These are phyloP conservation scores for Torymus aiolomorphi DNA, from an alignment of 2,888 invertebrate genomes.

Conservation along the genomic window DNA sequence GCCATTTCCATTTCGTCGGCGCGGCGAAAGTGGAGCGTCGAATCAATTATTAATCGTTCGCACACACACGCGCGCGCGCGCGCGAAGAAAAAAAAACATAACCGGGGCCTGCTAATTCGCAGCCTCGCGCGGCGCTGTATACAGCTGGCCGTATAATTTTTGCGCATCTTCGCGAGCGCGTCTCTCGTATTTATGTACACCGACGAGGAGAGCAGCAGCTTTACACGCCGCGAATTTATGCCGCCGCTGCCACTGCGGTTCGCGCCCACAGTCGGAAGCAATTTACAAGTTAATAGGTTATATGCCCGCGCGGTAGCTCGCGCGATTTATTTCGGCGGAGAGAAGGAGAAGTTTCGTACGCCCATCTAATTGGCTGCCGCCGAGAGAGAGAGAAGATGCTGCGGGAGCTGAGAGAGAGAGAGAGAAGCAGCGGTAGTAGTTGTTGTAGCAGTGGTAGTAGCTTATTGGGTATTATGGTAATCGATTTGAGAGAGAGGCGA, in stretches of 20 bases:
- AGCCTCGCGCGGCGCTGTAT: too few relatives aligned
- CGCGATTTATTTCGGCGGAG: slow-evolving; percentile 61
- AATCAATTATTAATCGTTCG: slow-evolving; percentile 38
- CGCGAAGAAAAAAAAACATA: too few relatives aligned
- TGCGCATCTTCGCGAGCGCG: slow-evolving; percentile 41
- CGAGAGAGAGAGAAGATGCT: background rate
- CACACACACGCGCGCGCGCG: background rate
- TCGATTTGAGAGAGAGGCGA: background rate
- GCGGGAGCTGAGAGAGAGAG: too few relatives aligned
- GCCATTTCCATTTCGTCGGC: too few relatives aligned
- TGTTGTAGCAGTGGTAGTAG: too few relatives aligned
- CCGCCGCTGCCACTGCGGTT: slow-evolving; percentile 59
- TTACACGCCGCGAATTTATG: slow-evolving; percentile 65
- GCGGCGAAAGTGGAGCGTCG: background rate
- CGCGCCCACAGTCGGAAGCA: slow-evolving; percentile 72
- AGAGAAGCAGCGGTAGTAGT: too few relatives aligned
- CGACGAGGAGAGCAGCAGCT: background rate
- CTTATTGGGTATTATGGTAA: slow-evolving; percentile 6
- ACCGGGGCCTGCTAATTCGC: too few relatives aligned
- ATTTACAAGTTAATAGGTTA: slow-evolving; percentile 76
- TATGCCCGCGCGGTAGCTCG: slow-evolving; percentile 58
- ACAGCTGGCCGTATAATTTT: slow-evolving; percentile 43
- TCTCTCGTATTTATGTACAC: slow-evolving; percentile 4
- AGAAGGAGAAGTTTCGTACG: slow-evolving; percentile 49
- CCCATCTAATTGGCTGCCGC: slow-evolving; percentile 63